Base-by-base conservation (phyloP, 2,888 invertebrate genomes). In the Drosophila neotestacea region DNA sequence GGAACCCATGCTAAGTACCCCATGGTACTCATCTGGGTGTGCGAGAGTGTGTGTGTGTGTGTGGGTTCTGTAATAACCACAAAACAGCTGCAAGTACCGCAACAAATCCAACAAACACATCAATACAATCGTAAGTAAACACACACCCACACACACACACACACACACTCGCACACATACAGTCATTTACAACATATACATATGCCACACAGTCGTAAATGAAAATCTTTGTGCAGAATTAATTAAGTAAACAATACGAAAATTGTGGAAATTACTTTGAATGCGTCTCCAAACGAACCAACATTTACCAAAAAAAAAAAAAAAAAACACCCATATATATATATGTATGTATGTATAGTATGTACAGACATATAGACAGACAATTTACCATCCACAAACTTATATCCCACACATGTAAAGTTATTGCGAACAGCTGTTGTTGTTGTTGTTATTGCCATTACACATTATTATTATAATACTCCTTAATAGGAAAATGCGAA, bases 181-280 rank as follows among this genome's bases (percentile, higher is more conserved):
- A 59, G 22, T 22, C 22, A 22, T 22, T 22, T 22, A 22, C 22
- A 22, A 22, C 22, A 22, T 3, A 22, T 22, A 22, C 22, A 22
- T 22, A 22, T 22, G 22, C 22, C 22, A 22, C 22, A 54, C 47
- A 72, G 47, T 59, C 63, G 71, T 77, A 77, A 88, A 73, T 83
- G 85, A 71, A 85, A 83, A 87, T 87, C 88, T 87, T 84, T 88
- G 75, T 88, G 84, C 83, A 81, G 78, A 84, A 84, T 84, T 84
- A 84, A 84, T 84, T 84, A 84, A 84, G 88, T 84, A 84, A 84
- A 84, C 88, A 84, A 84, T 88, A 84, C 81, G 84, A 88, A 84
- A 88, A 84, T 84, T 84, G 88, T 85, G 83, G 81, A 84, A 84
- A 85, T 84, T 85, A 84, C 88, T 83, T 85, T 84, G 81, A 84